Base-by-base conservation (phyloP, 2,888 invertebrate genomes). In the Margaritifera margaritifera region DNA sequence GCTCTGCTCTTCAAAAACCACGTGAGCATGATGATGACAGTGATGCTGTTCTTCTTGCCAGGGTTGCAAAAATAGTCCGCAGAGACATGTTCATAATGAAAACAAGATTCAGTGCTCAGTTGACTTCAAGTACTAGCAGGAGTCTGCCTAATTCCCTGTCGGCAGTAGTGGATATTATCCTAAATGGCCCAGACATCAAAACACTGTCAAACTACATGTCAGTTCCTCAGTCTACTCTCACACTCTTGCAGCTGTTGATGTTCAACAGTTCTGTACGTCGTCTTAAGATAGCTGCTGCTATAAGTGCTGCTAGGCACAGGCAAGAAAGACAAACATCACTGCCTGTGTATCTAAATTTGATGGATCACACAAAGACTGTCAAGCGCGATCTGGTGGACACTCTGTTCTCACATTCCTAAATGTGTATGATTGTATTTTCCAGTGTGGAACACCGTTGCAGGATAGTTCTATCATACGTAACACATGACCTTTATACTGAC, bases 311-410 rank as follows among this genome's bases (percentile, higher is more conserved):
- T 52, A 31, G 25, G 5, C 65, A 71, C 25, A 59, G 24, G 15
- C 52, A 52, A 27, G 57, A 22, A 20, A 53, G 60, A 20, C 64
- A 71, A 63, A 59, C 70, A 6, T 65, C 64, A 25, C 61, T 71
- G 25, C 64, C 61, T 52, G 22, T 73, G 20, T 74, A 73, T 52
- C 55, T 73, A 25, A 67, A 68, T n/a, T 22, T 73, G 19, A 42
- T n/a, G n/a, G n/a, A 73, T 42, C 73, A 73, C 27, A 64, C 66
- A 24, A 57, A 63, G 53, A 72, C 73, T 27, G 42, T 67, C 24
- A 71, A 67, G 56, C 31, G 63, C 19, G 64, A 31, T n/a, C 56
- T 73, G 24, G 62, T 73, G 19, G 72, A 73, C 20, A 59, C 11
- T 19, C 57, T 75, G 42, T n/a, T n/a, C n/a, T n/a, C n/a, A n/a